Conservation (phyloP, 1,140 invertebrate genomes). For the Saxidomus purpurata region DNA sequence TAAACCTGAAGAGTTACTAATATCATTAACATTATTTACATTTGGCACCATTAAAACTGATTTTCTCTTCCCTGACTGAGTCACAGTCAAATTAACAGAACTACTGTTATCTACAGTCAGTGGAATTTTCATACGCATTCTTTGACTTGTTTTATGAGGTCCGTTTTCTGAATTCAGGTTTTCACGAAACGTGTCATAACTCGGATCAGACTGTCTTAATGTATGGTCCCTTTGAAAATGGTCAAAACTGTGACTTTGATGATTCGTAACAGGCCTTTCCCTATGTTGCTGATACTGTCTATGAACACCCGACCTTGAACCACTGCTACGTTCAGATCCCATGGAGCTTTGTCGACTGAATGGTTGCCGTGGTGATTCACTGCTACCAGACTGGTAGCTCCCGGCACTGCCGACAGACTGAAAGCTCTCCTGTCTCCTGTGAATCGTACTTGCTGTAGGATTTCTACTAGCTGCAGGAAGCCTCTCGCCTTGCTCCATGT, state of each 20-base stretch:
- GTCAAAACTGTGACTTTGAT: not conserved
- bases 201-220: conserved; percentile 31
- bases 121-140: conserved; percentile 26
- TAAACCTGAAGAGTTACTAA: conserved; percentile 27
- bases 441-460: not conserved
- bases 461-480: too few relatives aligned
- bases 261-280: not conserved
- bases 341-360: conserved; percentile 29
- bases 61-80: conserved; percentile 63
- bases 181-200: conserved; percentile 30
- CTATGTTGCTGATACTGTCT: not conserved
- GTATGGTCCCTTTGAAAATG: conserved; percentile 50
- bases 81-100: not conserved
- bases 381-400: conserved; percentile 53
- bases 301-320: not conserved
- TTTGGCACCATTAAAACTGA: conserved; percentile 59
- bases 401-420: conserved; percentile 51
- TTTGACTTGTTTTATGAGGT: conserved; percentile 27
- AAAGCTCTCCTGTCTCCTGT: conserved; percentile 42
- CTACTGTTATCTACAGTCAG: not conserved
- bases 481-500: conserved; percentile 24
- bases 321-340: conserved; percentile 22
- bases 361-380: conserved; percentile 46
- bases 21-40: conserved; percentile 26
- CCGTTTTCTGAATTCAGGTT: conserved; percentile 38